Evolutionary conservation across 1,140 invertebrate species (phyloP), one percentile per base, ranked within the genome.

Genomic region (Drosophila ohnishii): DNA sequence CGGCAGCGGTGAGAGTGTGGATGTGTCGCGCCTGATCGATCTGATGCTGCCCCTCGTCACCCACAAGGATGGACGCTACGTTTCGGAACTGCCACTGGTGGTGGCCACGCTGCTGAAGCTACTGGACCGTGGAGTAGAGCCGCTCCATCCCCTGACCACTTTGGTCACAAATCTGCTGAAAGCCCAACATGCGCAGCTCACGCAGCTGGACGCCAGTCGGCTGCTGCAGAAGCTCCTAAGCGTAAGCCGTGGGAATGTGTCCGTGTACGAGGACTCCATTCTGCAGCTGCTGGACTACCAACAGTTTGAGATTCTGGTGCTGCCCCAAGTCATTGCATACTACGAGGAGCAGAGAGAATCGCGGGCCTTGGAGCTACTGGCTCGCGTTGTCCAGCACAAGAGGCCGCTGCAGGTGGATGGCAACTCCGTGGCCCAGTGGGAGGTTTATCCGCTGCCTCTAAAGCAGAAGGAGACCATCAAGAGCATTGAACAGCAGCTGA

Each of bases 251-350:
- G 13, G 16, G 0, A 3, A 40, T 35, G 91, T 92, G 65, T 86
- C 92, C 25, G 92, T 95, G 11, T 92, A 95, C 9, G 92, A 95
- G 13, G 92, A 93, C 44, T 94, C 95, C 79, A 93, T 96, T 2
- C 93, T 94, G 77, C 94, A 94, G 90, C 92, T 95, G 2, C 93
- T 94, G 32, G 87, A 93, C 48, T 95, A 95, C 89, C 92, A 94
- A 7, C 94, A 94, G 47, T 97, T 97, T 91, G 95, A 96, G 90
- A 92, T 94, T 50, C 92, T 96, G 50, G 93, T 97, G 58, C 90
- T 97, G 56, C 95, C 96, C 0, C 92, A 93, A 39, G 93, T 96
- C 37, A 78, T 97, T 13, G 92, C 93, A 11, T 94, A 93, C 80
- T 94, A 94, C 73, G 90, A 94, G n/a, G 80, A 92, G 55, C 91